Percentiles rank a stretch among this genome's conserved stretches.
phyloP scores from a whole-genome alignment of 2,888 invertebrate genomes.

The Colletes collaris region DNA sequence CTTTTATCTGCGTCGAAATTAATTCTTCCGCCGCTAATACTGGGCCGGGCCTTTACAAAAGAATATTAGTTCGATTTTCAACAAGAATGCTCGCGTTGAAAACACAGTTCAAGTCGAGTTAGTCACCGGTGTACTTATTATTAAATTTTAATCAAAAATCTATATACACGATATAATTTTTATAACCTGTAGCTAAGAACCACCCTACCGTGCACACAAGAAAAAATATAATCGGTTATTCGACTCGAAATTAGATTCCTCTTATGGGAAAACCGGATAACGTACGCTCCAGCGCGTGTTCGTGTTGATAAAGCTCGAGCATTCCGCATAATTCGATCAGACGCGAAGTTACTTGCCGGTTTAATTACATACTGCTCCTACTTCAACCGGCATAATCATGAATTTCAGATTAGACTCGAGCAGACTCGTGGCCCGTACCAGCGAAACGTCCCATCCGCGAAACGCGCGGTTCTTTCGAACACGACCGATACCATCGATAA shows the following conservation, averaged over 20 bases:
- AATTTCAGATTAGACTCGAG: constrained; percentile 50
- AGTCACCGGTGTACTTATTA: too few species aligned
- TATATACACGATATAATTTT: too few species aligned
- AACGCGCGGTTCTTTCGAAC: constrained; percentile 8
- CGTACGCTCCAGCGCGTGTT: background rate
- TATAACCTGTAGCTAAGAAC: too few species aligned
- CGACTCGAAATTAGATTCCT: background rate
- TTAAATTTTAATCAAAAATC: too few species aligned
- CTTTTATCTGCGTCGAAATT: constrained; percentile 10
- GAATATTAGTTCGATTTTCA: too few species aligned
- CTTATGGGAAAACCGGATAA: constrained; percentile 3
- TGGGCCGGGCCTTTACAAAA: too few species aligned
- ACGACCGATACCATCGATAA: constrained; percentile 25
- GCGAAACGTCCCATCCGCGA: background rate
- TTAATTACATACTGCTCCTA: constrained; percentile 45
- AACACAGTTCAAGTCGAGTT: too few species aligned
- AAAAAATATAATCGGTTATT: too few species aligned
- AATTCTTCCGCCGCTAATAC: background rate
- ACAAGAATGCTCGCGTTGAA: too few species aligned
- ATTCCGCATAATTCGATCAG: constrained; percentile 47
- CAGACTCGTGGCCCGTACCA: background rate
- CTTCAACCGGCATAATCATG: constrained; percentile 34
- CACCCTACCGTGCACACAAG: too few species aligned
- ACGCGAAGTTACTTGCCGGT: constrained; percentile 24
- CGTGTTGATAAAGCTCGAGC: constrained; percentile 36